Base-by-base conservation (phyloP, 2,797 vertebrate species). In the Xenops minutus region DNA sequence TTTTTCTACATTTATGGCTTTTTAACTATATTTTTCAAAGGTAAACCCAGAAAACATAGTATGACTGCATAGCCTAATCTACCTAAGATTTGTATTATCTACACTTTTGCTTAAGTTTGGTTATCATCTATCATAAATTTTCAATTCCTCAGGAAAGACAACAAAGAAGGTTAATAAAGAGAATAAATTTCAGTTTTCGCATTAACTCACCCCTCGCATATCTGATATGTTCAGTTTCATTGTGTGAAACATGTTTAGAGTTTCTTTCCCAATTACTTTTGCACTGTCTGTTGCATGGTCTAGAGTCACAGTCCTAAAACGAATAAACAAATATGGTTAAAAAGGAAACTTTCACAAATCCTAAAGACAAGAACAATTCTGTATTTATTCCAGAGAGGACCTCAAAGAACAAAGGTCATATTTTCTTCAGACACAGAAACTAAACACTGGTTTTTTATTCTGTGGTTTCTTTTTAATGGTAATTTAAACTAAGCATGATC, bases 191-290 rank as follows among this genome's bases (percentile, higher is more conserved):
- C 46, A 61, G 26, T 37, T 91, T 94, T 69, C 24, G 39, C 44
- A 41, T 85, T 75, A 79, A 98, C 98, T 97, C 78, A 99, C 98
- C 92, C 99, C 99, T 97, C 99, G 98, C 98, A 99, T 98, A 94
- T 99, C 99, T 7, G 98, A 97, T 91, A 99, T 99, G 88, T 98
- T 98, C 90, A 99, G 63, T 89, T 99, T 99, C 99, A 99, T 99
- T 90, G 98, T 97, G 29, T 98, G 99, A 96, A 99, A 99, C 97
- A 99, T 98, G 95, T 99, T 99, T 77, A 99, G 97, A 91, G 98
- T 98, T 56, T 99, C 99, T 34, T 98, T 97, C 41, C 98, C 98
- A 72, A 99, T 99, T 64, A 99, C 93, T 97, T 98, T 98, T 76
- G 98, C 98, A 11, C 97, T 99, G 96, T 99, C 98, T 64, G 99